Evolutionary conservation across 1,140 invertebrate genomes (phyloP), one percentile per base, ranked within the genome.

Genomic region (Brachionus plicatilis): DNA sequence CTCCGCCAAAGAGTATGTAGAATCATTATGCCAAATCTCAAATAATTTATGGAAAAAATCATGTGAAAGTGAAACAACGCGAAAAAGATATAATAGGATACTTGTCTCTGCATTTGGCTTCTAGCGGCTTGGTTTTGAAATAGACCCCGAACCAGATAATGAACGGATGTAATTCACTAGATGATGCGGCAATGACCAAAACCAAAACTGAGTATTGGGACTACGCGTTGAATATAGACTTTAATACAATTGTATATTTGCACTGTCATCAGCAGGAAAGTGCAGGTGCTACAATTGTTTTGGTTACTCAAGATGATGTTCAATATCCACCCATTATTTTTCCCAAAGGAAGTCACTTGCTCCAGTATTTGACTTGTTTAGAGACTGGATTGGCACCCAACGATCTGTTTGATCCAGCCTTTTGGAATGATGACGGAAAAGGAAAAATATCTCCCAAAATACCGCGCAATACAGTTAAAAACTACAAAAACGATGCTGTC

Each of bases 41-140:
- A 0, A 90, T 97, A n/a, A 91, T 98, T 0, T 98, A 96, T 89
- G 96, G 96, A n/a, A 98, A 98, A 90, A 98, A 98, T 89, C 97
- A 97, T 89, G 95, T 97, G 3, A 88, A 93, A 33, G 94, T 97
- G 4, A 95, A 87, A 94, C 95, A 14, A 88, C 89, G 86, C 86
- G 89, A 50, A 79, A 41, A 65, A 14, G 47, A 83, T 33, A 37
- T 66, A n/a, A 93, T 94, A 0, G 96, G 96, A 2, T 98, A 98
- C 89, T 90, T 98, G 79, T 96, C 95, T 70, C 90, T 98, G 0
- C 96, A 97, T 89, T 94, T 96, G 89, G 91, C 92, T 93, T 8
- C 88, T 5, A 90, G 90, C 65, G 89, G 90, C 12, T 87, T 93
- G 17, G 90, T 90, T 3, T 89, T 92, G 29, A 92, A 92, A 89